Conservation (phyloP, 37 sponge, comb jelly and placozoan genomes). For the Petrosia ficiformis region DNA sequence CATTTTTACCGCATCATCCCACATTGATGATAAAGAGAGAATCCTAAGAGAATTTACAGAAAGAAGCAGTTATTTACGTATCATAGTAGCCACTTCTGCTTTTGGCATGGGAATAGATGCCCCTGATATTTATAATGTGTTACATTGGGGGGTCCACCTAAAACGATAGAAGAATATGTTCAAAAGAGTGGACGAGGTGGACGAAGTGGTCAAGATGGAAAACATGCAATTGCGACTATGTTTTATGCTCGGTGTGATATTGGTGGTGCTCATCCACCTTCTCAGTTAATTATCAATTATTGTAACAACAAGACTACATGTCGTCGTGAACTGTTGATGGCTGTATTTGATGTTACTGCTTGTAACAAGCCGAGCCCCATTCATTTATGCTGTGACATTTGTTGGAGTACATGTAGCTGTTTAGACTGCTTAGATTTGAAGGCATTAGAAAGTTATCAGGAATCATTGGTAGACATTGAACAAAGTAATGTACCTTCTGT, state of each 20-base stretch:
- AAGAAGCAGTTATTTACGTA: conserved; percentile 3
- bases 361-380: background rate
- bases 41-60: conserved; percentile 35
- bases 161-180: conserved; percentile 29
- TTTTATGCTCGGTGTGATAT: background rate
- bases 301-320: conserved; percentile 24
- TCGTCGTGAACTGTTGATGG: conserved; percentile 24
- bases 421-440: background rate
- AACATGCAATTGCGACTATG: conserved; percentile 14
- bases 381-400: conserved; percentile 36
- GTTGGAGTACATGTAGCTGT: conserved; percentile 8
- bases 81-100: conserved; percentile 48
- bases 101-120: conserved; percentile 65
- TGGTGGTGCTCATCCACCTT: background rate
- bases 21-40: conserved; percentile 10
- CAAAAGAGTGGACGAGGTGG: conserved; percentile 66
- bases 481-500: background rate
- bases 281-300: conserved; percentile 3
- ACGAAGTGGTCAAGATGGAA: conserved; percentile 45
- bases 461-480: background rate
- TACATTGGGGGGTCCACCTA: conserved; percentile 61
- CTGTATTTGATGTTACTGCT: background rate
- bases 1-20: conserved; percentile 28
- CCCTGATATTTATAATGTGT: conserved; percentile 23
- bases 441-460: no score